These are phyloP conservation scores for Girardinichthys multiradiatus DNA, from an alignment of 2,113 vertebrate species.

Conservation along the genomic window DNA sequence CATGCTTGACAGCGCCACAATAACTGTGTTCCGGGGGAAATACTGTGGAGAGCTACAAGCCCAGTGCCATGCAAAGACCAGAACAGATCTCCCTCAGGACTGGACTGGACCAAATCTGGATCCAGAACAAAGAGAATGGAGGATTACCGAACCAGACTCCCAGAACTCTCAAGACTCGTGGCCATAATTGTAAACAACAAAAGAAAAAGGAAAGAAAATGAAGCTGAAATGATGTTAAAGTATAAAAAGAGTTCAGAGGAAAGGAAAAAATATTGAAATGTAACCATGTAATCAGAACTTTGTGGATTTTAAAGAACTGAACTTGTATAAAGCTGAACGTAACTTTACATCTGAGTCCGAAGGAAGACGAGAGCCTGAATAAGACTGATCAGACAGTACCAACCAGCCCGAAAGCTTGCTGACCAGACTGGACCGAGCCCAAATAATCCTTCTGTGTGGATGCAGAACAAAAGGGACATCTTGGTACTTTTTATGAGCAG, in stretches of 20 bases:
- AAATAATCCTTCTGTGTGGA: background rate
- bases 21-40: slow-evolving; percentile 57
- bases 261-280: slow-evolving; percentile 53
- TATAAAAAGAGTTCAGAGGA: slow-evolving; percentile 45
- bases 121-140: slow-evolving; percentile 27
- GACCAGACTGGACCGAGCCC: background rate
- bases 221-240: slow-evolving; percentile 56
- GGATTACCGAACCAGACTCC: slow-evolving; percentile 42
- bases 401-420: background rate
- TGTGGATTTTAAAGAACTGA: slow-evolving; percentile 57
- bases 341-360: slow-evolving; percentile 42
- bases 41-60: slow-evolving; percentile 73
- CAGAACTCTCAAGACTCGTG: slow-evolving; percentile 67
- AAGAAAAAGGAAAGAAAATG: slow-evolving; percentile 43
- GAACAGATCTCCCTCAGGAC: slow-evolving; percentile 55
- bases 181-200: slow-evolving; percentile 72
- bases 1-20: slow-evolving; percentile 58
- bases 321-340: slow-evolving; percentile 64
- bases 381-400: background rate
- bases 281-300: slow-evolving; percentile 60
- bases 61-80: slow-evolving; percentile 71
- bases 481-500: slow-evolving; percentile 37
- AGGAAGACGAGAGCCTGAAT: slow-evolving; percentile 45
- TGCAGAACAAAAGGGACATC: slow-evolving; percentile 1
- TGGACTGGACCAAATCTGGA: slow-evolving; percentile 70